phyloP scores from a whole-genome alignment of 2,888 invertebrate species.

The Drosophila incognita region DNA sequence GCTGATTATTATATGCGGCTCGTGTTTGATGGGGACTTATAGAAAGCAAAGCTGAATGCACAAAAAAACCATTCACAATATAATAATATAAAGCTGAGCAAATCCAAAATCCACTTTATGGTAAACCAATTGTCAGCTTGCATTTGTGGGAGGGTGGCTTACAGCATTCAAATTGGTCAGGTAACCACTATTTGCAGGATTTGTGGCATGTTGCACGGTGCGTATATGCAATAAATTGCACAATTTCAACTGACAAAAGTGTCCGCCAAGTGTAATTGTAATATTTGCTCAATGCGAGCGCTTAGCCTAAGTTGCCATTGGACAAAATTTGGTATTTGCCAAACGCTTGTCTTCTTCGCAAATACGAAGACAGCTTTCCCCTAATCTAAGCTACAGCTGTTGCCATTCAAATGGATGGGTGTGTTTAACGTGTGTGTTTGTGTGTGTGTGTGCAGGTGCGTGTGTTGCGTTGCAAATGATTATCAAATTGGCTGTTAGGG shows the following conservation, averaged over 20 bases:
- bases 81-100: constrained; percentile 28
- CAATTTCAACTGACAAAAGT: constrained; percentile 54
- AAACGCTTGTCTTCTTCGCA: constrained; percentile 44
- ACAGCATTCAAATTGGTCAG: constrained; percentile 13
- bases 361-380: constrained; percentile 48
- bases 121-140: constrained; percentile 58
- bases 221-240: constrained; percentile 67
- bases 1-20: constrained; percentile 18
- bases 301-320: constrained; percentile 45
- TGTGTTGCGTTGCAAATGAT: constrained; percentile 24
- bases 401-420: constrained; percentile 25
- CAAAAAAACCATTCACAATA: constrained; percentile 15
- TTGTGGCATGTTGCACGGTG: constrained; percentile 35
- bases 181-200: constrained; percentile 31
- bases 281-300: constrained; percentile 67
- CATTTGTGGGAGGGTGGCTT: constrained; percentile 8
- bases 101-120: constrained; percentile 40
- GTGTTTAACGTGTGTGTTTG: background rate
- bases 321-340: constrained; percentile 63
- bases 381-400: constrained; percentile 50
- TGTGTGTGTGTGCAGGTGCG: background rate
- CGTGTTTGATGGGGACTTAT: background rate
- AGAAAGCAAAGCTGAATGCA: constrained; percentile 1
- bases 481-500: constrained; percentile 48
- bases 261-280: constrained; percentile 78